Evolutionary conservation across 1,140 invertebrate genomes (phyloP), one percentile per base, ranked within the genome.

Genomic region (Bombus superbus): DNA sequence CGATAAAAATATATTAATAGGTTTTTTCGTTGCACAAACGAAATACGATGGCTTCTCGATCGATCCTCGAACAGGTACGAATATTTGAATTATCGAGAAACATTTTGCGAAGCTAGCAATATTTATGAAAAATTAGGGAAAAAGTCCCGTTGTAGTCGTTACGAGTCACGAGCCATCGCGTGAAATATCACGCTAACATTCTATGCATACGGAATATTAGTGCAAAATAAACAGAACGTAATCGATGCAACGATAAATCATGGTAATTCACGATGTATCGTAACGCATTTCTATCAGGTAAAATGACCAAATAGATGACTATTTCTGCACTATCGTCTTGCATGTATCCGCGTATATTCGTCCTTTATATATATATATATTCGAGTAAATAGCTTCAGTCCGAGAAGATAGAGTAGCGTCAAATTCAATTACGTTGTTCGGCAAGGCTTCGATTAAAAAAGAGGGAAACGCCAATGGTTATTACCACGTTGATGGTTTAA

Each of bases 171-270:
- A 6, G 68, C 25, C 10, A 71, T 25, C 68, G 25, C 22, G 38
- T 71, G 68, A 71, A 71, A 71, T 71, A 71, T 71, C 28, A 40
- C 40, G 25, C 68, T 0, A 71, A 71, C 25, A 71, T 71, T 71
- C 68, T 25, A 18, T 71, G 22, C 68, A 40, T 40, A 71, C 38
- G 6, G 68, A 71, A 71, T 71, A 71, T 71, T 71, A 71, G 40
- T 40, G 28, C 9, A 71, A 71, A 71, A 71, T 71, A 25, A 38
- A 13, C 68, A 13, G 25, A 11, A 25, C 38, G 38, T 71, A 71
- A 71, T 71, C 68, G 68, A 71, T 71, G 68, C 3, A 71, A 71
- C 68, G 38, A 71, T 71, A 40, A 71, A 71, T 71, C 68, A 71
- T 10, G 25, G 40, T 13, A 71, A 71, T 71, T 71, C 40, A 71